These are phyloP conservation scores for Zaprionus nigranus DNA, from an alignment of 1,140 invertebrate genomes.

Conservation along the genomic window DNA sequence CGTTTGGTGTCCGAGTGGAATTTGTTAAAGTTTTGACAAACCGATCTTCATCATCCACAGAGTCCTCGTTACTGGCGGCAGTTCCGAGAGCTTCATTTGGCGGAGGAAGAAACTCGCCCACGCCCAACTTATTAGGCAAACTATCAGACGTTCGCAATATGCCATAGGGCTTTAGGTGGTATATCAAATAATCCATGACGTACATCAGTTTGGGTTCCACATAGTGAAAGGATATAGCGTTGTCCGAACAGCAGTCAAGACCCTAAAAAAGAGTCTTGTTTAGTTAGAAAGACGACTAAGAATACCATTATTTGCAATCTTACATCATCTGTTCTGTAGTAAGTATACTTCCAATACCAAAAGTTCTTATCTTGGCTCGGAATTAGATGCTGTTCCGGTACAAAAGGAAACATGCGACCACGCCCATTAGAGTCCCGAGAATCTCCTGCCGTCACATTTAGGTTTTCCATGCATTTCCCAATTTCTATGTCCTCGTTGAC, in stretches of 20 bases:
- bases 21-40: background rate
- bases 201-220: conserved; percentile 97
- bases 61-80: conserved; percentile 21
- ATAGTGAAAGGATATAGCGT: conserved; percentile 98
- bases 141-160: conserved; percentile 83
- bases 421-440: conserved; percentile 93
- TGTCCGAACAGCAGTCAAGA: conserved; percentile 97
- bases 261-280: conserved; percentile 87
- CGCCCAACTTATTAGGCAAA: conserved; percentile 58
- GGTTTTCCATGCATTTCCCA: conserved; percentile 94
- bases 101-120: conserved; percentile 61
- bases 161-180: conserved; percentile 96
- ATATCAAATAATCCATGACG: conserved; percentile 97
- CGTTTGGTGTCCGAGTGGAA: background rate
- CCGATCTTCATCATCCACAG: conserved; percentile 14
- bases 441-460: conserved; percentile 94
- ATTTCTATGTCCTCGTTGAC: conserved; percentile 96
- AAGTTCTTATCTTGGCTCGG: conserved; percentile 92
- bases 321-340: conserved; percentile 94
- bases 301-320: conserved; percentile 18
- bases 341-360: conserved; percentile 98
- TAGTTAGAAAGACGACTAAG: background rate
- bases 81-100: conserved; percentile 36
- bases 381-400: conserved; percentile 95
- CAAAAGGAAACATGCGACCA: conserved; percentile 96